A percentile compares a stretch with the other conserved stretches of the same genome.
Evolutionary conservation across 1,140 invertebrate genomes (phyloP).

Genomic region (Rhopalosiphum padi): DNA sequence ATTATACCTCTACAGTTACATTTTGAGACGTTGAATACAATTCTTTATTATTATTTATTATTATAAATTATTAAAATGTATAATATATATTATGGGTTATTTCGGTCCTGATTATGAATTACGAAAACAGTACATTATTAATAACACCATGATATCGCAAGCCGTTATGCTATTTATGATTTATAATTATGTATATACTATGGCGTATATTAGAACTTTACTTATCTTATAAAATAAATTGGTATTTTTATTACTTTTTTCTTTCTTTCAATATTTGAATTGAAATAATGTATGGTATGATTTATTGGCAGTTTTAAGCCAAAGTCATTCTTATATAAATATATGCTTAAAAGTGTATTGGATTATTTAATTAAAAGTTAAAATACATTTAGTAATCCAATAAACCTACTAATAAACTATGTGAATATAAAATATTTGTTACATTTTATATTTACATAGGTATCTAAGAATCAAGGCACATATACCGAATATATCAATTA

Average conservation of each 20-base stretch:
- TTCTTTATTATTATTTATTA: background rate
- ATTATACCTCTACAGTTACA: background rate
- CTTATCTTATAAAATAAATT: background rate
- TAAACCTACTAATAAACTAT: no score
- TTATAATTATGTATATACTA: background rate
- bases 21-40: constrained; percentile 10
- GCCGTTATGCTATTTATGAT: background rate
- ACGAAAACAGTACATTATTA: background rate
- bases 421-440: background rate
- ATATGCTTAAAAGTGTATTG: background rate
- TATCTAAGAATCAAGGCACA: background rate
- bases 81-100: background rate
- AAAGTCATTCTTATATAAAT: background rate
- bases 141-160: background rate
- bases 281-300: background rate
- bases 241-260: background rate
- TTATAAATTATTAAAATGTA: background rate
- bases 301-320: background rate
- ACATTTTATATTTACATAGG: background rate
- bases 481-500: background rate
- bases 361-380: no score
- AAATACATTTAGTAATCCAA: no score
- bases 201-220: background rate
- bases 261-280: background rate
- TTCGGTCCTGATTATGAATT: background rate